A percentile compares a stretch with the other conserved stretches of the same genome.
These are phyloP conservation scores for Mercenaria mercenaria DNA, from an alignment of 1,140 invertebrate species.

Conservation along the genomic window DNA sequence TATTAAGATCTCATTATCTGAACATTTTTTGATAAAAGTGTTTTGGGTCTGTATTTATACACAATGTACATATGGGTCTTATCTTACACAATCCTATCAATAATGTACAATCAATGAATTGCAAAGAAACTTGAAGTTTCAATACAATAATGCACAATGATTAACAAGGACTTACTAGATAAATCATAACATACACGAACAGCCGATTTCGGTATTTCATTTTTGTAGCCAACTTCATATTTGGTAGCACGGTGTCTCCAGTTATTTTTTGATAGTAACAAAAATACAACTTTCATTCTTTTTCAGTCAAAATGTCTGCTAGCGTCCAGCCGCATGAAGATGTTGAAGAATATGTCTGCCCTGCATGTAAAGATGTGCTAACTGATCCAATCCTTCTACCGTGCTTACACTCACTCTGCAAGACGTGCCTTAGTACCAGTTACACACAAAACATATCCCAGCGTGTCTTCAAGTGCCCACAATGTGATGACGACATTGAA, in stretches of 20 bases:
- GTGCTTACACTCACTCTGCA: constrained; percentile 59
- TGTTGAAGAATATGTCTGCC: background rate
- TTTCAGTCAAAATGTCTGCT: background rate
- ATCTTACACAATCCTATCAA: too few species aligned
- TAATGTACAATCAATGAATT: too few species aligned
- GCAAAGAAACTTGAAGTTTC: too few species aligned
- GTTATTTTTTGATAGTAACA: too few species aligned
- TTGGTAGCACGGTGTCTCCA: too few species aligned
- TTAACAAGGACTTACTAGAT: background rate
- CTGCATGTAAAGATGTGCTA: constrained; percentile 33
- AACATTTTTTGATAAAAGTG: too few species aligned
- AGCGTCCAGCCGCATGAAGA: background rate
- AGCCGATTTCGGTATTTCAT: background rate
- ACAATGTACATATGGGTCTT: too few species aligned
- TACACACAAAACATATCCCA: constrained; percentile 25
- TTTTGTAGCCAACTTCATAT: too few species aligned
- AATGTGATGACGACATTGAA: constrained; percentile 46
- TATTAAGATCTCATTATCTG: too few species aligned
- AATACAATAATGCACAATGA: too few species aligned
- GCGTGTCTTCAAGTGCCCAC: constrained; percentile 5
- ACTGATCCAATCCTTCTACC: constrained; percentile 51
- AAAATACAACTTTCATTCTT: background rate
- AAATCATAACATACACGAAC: background rate
- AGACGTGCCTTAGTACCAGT: constrained; percentile 17
- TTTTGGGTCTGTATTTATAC: too few species aligned